Evolutionary conservation across 2,888 invertebrate species (phyloP), one percentile per base, ranked within the genome.

Genomic region (Cabera pusaria): DNA sequence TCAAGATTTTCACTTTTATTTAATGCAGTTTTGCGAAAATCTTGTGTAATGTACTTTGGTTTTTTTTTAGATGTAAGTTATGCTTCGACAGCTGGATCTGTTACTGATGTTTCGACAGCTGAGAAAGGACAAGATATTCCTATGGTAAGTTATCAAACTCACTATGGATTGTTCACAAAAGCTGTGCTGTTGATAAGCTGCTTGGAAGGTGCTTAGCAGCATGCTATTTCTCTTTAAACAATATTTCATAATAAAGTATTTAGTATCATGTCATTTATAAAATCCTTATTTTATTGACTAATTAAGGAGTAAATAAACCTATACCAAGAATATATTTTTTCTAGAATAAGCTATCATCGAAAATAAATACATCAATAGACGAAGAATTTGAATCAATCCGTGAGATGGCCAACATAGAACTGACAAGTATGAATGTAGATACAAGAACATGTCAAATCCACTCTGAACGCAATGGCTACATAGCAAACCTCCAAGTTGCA

Each of bases 391-490:
- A 90, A 56, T 89, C 88, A 8, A 85, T 90, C 19, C 73, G 84
- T 17, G 86, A 87, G 54, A 83, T 89, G 82, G 89, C 88, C 1
- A 89, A 89, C 45, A 87, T 88, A 33, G 87, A 86, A 66, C 82
- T 90, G 0, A 88, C 85, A 10, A 87, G 92, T 77, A 91, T 92
- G 89, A 91, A 92, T 59, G 84, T 89, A 24, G 85, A 88, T 3
- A 90, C 90, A 9, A 77, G 93, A 39, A 90, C 89, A 1, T 93
- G 92, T 53, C 90, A 90, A 27, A 91, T 92, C 24, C 90, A 90
- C 34, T 91, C 90, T 0, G 84, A 88, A 38, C 75, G 88, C 1
- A 90, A 90, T 48, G 90, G 89, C 8, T 89, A 90, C 52, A 69
- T 83, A 24, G 90, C 91, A 12, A 86, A 90, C 45, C 69, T 91